A percentile compares a stretch with the other conserved stretches of the same genome.
These are phyloP conservation scores for Meteorus colon DNA, from an alignment of 2,888 invertebrate genomes.

Conservation along the genomic window DNA sequence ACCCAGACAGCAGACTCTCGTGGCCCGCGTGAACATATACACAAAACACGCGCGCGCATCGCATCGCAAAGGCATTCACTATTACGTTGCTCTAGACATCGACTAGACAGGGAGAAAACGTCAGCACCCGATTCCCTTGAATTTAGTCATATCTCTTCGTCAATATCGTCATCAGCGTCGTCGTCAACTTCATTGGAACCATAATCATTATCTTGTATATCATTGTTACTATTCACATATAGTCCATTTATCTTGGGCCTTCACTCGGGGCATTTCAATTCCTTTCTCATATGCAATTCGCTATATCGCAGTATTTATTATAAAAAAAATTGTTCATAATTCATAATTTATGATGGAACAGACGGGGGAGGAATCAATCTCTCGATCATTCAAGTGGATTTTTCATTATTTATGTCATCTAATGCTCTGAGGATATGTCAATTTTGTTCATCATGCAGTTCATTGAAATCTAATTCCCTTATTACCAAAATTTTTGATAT, in stretches of 20 bases:
- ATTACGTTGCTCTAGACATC: conserved; percentile 65
- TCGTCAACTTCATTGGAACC: conserved; percentile 44
- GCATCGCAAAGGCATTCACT: conserved; percentile 61
- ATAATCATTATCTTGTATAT: conserved; percentile 45
- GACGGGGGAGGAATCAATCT: too few relatives aligned
- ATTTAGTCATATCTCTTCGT: conserved; percentile 26
- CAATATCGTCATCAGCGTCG: conserved; percentile 43
- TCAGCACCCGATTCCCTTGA: conserved; percentile 58
- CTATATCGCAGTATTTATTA: background rate
- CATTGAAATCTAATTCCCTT: too few relatives aligned
- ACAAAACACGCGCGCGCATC: conserved; percentile 1
- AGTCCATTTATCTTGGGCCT: conserved; percentile 24
- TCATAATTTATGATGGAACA: too few relatives aligned
- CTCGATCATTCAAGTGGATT: too few relatives aligned
- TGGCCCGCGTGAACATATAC: conserved; percentile 54
- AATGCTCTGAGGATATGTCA: too few relatives aligned
- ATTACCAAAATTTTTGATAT: too few relatives aligned
- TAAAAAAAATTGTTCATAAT: too few relatives aligned
- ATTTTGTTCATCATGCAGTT: too few relatives aligned
- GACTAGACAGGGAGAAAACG: conserved; percentile 65
- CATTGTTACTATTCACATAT: conserved; percentile 39
- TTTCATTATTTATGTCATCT: too few relatives aligned
- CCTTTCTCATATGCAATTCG: conserved; percentile 1
- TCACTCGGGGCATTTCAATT: conserved; percentile 43
- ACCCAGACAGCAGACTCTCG: conserved; percentile 56